These are phyloP conservation scores for Tor tambroides DNA, from an alignment of 2,113 vertebrate genomes.

Conservation along the genomic window DNA sequence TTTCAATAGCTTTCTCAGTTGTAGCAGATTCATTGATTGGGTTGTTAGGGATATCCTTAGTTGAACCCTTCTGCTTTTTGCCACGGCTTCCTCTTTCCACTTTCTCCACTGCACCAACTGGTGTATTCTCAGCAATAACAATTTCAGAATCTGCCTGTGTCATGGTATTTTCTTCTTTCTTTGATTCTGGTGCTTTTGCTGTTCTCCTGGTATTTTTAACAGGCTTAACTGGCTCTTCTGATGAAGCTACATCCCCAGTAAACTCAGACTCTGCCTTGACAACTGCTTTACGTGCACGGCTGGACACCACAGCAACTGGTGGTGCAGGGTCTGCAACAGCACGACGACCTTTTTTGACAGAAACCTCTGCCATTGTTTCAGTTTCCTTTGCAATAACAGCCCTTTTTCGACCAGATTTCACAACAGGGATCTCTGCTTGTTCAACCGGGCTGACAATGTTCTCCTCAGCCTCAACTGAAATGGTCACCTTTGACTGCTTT, in stretches of 20 bases:
- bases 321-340: neutral
- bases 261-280: neutral
- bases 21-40: neutral
- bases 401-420: slow-evolving; percentile 24
- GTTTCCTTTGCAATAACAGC: neutral
- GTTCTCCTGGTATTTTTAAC: slow-evolving; percentile 4
- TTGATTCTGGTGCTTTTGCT: neutral
- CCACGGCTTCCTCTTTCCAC: slow-evolving; percentile 43
- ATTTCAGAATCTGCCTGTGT: neutral
- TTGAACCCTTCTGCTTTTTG: slow-evolving; percentile 46
- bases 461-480: slow-evolving; percentile 4
- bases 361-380: slow-evolving; percentile 16
- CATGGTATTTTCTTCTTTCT: neutral
- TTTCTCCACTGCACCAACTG: slow-evolving; percentile 11
- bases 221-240: neutral
- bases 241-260: neutral
- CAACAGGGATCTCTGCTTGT: neutral
- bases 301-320: slow-evolving; percentile 20
- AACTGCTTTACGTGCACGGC: slow-evolving; percentile 45
- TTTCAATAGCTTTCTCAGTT: neutral
- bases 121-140: neutral
- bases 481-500: slow-evolving; percentile 14
- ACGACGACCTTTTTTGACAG: slow-evolving; percentile 49
- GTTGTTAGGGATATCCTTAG: slow-evolving; percentile 29
- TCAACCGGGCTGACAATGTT: neutral